Evolutionary conservation across 1,140 invertebrate species (phyloP).

Genomic region (Ridgeia piscesae): DNA sequence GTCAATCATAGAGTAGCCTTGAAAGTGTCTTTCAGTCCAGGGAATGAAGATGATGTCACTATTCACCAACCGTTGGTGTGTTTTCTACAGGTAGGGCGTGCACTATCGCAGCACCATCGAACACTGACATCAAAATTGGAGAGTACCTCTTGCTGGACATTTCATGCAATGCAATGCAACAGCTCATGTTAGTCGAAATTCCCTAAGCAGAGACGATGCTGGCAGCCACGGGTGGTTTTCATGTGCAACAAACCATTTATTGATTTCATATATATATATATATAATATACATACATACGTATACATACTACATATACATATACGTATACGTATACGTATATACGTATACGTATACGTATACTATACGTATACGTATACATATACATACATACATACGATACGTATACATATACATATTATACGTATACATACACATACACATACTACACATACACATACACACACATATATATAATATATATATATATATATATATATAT

Average conservation of each 20-base stretch:
- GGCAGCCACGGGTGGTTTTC: not conserved
- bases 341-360: too few species aligned
- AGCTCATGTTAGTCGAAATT: not conserved
- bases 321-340: too few species aligned
- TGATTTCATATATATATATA: not conserved
- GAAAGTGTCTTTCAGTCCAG: not conserved
- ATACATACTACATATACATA: too few species aligned
- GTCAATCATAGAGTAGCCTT: not conserved
- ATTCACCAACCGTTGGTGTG: not conserved
- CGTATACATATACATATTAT: too few species aligned
- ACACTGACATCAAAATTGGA: not conserved
- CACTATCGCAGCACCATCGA: not conserved
- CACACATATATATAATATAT: too few species aligned
- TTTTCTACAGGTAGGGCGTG: not conserved
- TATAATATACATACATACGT: too few species aligned
- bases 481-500: not conserved
- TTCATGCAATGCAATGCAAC: not conserved
- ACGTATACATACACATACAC: too few species aligned
- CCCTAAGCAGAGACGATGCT: not conserved
- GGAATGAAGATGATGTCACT: not conserved
- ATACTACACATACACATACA: too few species aligned
- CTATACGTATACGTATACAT: too few species aligned
- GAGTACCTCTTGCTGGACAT: not conserved
- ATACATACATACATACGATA: too few species aligned
- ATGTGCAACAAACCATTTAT: not conserved